Percentiles rank a stretch among this genome's conserved stretches.
Evolutionary conservation across 2,113 vertebrate genomes (phyloP).

Genomic region (Anolis sagrei): DNA sequence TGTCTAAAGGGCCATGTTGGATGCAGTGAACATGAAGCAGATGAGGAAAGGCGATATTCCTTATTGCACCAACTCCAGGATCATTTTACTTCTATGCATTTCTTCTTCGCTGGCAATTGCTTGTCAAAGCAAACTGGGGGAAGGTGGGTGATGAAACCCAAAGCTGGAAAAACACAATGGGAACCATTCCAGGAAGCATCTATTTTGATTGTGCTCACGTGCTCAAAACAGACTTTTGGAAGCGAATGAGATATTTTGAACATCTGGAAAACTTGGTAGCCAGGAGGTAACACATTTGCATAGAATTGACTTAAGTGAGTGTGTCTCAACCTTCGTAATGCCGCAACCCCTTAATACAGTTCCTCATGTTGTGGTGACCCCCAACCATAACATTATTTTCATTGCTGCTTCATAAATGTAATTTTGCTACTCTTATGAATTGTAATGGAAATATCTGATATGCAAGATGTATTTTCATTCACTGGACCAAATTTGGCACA

Average conservation of each 20-base stretch:
- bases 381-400: too few species aligned
- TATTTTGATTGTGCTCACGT: neutral
- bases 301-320: too few species aligned
- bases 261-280: neutral
- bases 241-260: too few species aligned
- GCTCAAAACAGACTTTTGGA: neutral
- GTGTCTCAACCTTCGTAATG: too few species aligned
- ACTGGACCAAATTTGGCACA: too few species aligned
- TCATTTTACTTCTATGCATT: slow-evolving; percentile 8
- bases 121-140: neutral
- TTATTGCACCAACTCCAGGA: slow-evolving; percentile 17
- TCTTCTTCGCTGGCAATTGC: neutral
- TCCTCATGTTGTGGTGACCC: too few species aligned
- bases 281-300: neutral
- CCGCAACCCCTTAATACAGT: too few species aligned
- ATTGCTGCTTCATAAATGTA: too few species aligned
- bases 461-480: too few species aligned
- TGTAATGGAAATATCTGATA: too few species aligned
- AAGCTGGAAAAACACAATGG: neutral
- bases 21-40: neutral
- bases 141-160: neutral
- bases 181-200: neutral
- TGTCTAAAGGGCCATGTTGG: neutral
- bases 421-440: too few species aligned
- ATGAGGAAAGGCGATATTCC: neutral